A percentile compares a stretch with the other conserved stretches of the same genome.
Evolutionary conservation across 2,113 vertebrate genomes (phyloP).

Genomic region (Thermophis baileyi): DNA sequence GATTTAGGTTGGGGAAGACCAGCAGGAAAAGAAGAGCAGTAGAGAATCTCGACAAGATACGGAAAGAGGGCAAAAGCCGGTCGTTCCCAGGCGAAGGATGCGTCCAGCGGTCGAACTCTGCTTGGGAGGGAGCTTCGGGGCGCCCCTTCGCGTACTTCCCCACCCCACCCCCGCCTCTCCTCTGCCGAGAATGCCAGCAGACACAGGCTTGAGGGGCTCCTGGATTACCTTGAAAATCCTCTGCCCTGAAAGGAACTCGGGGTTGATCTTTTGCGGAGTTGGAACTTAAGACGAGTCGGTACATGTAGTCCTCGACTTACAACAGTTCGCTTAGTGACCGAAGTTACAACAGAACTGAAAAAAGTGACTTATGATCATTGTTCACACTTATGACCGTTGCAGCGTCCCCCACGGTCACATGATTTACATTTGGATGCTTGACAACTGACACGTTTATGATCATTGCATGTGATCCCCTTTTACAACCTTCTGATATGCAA

Average conservation of each 20-base stretch:
- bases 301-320: not conserved
- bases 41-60: not conserved
- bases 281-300: not conserved
- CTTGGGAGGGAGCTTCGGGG: not conserved
- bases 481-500: too few species aligned
- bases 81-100: not conserved
- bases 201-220: rapidly evolving
- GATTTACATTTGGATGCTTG: too few species aligned
- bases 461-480: too few species aligned
- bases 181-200: not conserved
- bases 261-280: not conserved
- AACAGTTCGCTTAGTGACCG: not conserved
- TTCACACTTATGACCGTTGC: too few species aligned
- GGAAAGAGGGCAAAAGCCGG: not conserved
- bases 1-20: not conserved
- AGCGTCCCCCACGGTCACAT: too few species aligned
- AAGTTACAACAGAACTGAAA: too few species aligned
- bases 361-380: too few species aligned
- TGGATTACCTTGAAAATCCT: not conserved
- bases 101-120: not conserved
- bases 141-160: not conserved
- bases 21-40: not conserved
- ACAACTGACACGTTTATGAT: too few species aligned
- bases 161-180: not conserved
- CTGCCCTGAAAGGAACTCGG: not conserved